These are phyloP conservation scores for Dasypogon diadema DNA, from an alignment of 2,888 invertebrate species.

Conservation along the genomic window DNA sequence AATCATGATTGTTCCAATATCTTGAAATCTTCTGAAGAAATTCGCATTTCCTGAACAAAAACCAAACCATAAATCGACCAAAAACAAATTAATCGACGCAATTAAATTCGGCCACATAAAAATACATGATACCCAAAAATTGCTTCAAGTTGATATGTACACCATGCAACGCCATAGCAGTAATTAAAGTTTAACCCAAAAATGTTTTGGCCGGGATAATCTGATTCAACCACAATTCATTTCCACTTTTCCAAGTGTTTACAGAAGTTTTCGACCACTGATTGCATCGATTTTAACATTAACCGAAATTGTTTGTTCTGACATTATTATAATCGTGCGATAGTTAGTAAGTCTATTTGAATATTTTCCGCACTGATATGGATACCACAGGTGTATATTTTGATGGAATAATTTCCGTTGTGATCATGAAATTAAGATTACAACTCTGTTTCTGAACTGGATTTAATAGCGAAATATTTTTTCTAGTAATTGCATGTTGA, in stretches of 20 bases:
- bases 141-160: no score
- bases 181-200: constrained; percentile 1
- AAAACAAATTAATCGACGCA: no score
- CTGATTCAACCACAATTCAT: constrained; percentile 10
- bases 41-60: no score
- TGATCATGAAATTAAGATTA: neutral
- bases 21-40: no score
- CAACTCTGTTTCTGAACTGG: no score
- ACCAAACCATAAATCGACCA: no score
- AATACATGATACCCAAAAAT: no score
- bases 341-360: neutral
- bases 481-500: no score
- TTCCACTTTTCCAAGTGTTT: constrained; percentile 15
- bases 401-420: neutral
- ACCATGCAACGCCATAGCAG: no score
- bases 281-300: constrained; percentile 13
- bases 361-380: neutral
- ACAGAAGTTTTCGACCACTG: neutral
- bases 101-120: no score
- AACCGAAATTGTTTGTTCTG: constrained; percentile 5
- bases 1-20: no score
- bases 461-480: no score
- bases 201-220: neutral
- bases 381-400: neutral
- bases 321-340: neutral